Base-by-base conservation (phyloP, 2,113 vertebrate species). In the Antechinus flavipes region DNA sequence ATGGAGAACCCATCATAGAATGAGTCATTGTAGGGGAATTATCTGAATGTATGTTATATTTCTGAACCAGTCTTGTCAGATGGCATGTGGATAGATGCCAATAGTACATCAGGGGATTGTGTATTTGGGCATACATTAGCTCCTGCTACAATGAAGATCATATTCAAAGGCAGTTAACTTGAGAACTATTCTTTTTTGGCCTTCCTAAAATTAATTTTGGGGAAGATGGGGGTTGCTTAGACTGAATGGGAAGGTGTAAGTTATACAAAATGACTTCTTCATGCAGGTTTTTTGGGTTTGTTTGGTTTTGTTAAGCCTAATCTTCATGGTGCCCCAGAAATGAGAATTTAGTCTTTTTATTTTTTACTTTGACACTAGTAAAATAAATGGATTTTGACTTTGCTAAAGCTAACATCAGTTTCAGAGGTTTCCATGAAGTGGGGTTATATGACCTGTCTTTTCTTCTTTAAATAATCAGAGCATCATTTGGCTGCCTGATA, bases 81-180 rank as follows among this genome's bases (percentile, higher is more conserved):
- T 54, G 76, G 24, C 0, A 91, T 22, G 76, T 53, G 90, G 35
- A 42, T 7, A 84, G 68, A 91, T 91, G 14, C 58, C 24, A 61
- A 50, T 24, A 91, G 91, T n/a, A 90, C 2, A 89, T 23, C 12
- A 91, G 49, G 54, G 46, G 54, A 52, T 89, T 50, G 54, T 56
- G 19, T 91, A 47, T 54, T 47, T 91, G 42, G 55, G 89, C 52
- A 54, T 90, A 68, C 49, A 5, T 91, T 95, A 76, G 46, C 53
- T 95, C 49, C n/a, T 50, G n/a, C 84, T 76, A n/a, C 3, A 53
- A 25, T n/a, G 93, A 97, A 95, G 26, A 54, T 90, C n/a, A 91
- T 16, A 92, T 96, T 94, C 92, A 47, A 96, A 89, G 84, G 96
- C 92, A 27, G 8, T 53, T 27, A 95, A 95, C 55, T 97, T 97